These are phyloP conservation scores for Luffia ferchaultella DNA, from an alignment of 2,888 invertebrate genomes.

Conservation along the genomic window DNA sequence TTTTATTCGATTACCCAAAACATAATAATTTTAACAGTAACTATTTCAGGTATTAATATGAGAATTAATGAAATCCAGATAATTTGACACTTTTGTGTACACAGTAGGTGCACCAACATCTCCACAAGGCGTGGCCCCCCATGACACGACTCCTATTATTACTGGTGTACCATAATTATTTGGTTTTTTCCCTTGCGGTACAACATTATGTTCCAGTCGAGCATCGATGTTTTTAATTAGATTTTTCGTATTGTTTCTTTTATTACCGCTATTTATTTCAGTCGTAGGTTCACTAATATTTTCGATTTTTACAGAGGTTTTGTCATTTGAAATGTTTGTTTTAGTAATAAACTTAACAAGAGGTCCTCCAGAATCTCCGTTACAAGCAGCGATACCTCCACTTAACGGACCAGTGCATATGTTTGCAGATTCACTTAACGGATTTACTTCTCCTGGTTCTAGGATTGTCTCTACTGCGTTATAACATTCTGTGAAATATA, in stretches of 20 bases:
- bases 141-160: conserved; percentile 63
- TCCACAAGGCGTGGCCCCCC: conserved; percentile 63
- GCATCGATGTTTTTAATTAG: conserved; percentile 10
- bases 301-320: conserved; percentile 4
- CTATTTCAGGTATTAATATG: conserved; percentile 21
- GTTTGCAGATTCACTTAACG: conserved; percentile 44
- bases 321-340: conserved; percentile 8
- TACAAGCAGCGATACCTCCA: conserved; percentile 59
- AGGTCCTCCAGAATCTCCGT: conserved; percentile 66
- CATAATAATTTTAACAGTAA: no score
- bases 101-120: conserved; percentile 57
- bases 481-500: conserved; percentile 39
- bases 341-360: conserved; percentile 32
- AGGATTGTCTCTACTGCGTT: conserved; percentile 37
- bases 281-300: conserved; percentile 9
- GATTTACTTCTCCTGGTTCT: conserved; percentile 37
- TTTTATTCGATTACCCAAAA: no score
- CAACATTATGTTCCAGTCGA: conserved; percentile 10
- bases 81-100: conserved; percentile 56
- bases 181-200: conserved; percentile 12
- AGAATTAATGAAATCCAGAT: conserved; percentile 48
- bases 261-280: conserved; percentile 13
- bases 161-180: conserved; percentile 22
- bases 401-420: conserved; percentile 61
- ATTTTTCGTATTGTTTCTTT: conserved; percentile 10